These are phyloP conservation scores for Sturmia bella DNA, from an alignment of 2,888 invertebrate species.

Conservation along the genomic window DNA sequence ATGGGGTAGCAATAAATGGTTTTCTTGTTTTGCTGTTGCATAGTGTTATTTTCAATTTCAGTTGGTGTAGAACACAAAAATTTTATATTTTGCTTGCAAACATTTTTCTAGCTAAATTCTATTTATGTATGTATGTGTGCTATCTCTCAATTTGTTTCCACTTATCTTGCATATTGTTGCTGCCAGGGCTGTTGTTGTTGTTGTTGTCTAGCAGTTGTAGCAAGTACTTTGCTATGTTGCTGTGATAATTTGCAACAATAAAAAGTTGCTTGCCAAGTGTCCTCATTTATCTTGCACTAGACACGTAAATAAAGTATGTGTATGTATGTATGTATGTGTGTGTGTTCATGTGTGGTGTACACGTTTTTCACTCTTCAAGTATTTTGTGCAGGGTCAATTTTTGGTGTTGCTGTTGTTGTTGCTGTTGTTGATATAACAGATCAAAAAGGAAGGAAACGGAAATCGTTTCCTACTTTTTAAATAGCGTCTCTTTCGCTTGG, in stretches of 20 bases:
- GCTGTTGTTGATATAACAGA: neutral
- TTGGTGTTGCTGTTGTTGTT: neutral
- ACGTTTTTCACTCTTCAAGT: conserved; percentile 34
- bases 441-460: conserved; percentile 50
- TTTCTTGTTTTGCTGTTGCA: too few relatives aligned
- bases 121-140: neutral
- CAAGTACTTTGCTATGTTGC: conserved; percentile 41
- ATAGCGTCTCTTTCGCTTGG: neutral
- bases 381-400: neutral
- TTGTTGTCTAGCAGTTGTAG: neutral
- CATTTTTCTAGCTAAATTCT: neutral
- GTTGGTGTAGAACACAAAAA: neutral
- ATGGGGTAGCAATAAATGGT: too few relatives aligned
- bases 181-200: conserved; percentile 35
- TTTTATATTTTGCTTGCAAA: neutral
- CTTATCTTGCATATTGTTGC: conserved; percentile 19
- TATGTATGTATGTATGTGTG: neutral
- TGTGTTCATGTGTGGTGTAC: conserved; percentile 23
- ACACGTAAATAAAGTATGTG: conserved; percentile 56
- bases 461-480: conserved; percentile 15
- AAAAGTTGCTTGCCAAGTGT: conserved; percentile 48
- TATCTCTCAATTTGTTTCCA: conserved; percentile 26
- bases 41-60: too few relatives aligned
- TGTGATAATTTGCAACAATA: conserved; percentile 57
- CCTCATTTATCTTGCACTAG: conserved; percentile 60